Evolutionary conservation across 2,113 vertebrate species (phyloP), one percentile per base, ranked within the genome.

Genomic region (Ivindomyrus marchei): DNA sequence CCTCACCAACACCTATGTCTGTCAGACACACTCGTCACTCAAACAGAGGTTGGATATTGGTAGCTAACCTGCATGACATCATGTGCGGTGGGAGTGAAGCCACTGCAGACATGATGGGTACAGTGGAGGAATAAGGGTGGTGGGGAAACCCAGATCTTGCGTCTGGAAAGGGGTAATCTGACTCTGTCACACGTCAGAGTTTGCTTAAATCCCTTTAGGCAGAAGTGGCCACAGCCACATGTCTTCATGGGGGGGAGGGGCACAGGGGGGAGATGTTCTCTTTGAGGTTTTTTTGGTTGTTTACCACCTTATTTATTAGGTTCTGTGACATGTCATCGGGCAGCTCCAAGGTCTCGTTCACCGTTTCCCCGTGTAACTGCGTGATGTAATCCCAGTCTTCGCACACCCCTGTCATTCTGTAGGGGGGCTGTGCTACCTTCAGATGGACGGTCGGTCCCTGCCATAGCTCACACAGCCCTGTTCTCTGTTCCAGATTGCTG

Each of bases 1-100:
- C 90, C 85, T 88, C 92, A 91, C 92, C 91, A 91, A 93, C 91
- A 92, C 93, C 94, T 93, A 92, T 89, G 92, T 93, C 93, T 95
- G 94, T 95, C 94, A 93, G 92, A 94, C 94, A 93, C 93, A 93
- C 88, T 86, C 92, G 92, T 95, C 94, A 93, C 91, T 95, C 94
- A 92, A 84, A 50, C 39, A 13, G 74, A 42, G 24, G 36, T 17
- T 4, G 77, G 77, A 47, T 4, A 19, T 56, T 6, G n/a, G 10
- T 45, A 5, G 70, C 19, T 53, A 27, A 83, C 47, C 46, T 83
- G 19, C 15, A 19, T 83, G 77, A 4, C 27, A 42, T 42, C 77
- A 83, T 80, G 39, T 45, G 2, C 6, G 3, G 27, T 15, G 27
- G 13, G 21, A 24, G 53, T 56, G 21, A 53, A 53, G 52, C 17